A percentile compares a stretch with the other conserved stretches of the same genome.
These are phyloP conservation scores for Lethenteron camtschaticum DNA, from an alignment of 2,113 vertebrate species.

Conservation along the genomic window DNA sequence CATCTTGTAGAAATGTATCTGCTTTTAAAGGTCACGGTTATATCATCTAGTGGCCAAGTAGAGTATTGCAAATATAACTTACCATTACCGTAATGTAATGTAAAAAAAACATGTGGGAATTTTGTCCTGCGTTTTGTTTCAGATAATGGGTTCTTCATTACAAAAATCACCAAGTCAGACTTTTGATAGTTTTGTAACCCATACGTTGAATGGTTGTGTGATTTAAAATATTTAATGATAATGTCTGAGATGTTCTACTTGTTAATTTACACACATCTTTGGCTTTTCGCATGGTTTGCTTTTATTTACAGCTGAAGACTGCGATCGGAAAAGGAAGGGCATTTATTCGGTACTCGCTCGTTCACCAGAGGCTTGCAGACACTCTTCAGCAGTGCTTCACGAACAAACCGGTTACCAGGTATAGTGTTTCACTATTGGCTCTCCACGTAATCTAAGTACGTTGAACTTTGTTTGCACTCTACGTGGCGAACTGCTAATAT, in stretches of 20 bases:
- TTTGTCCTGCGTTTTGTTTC: no score
- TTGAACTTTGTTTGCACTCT: no score
- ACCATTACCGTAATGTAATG: no score
- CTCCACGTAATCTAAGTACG: no score
- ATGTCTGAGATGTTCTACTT: conserved; percentile 6
- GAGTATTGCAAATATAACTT: no score
- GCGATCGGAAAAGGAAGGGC: conserved; percentile 77
- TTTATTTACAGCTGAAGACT: conserved; percentile 43
- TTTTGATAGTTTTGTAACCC: neutral
- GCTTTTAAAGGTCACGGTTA: no score
- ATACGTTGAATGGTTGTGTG: neutral
- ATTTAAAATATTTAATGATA: conserved; percentile 9
- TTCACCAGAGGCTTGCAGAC: conserved; percentile 79
- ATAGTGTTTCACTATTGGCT: neutral
- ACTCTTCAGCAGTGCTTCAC: conserved; percentile 85
- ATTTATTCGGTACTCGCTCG: conserved; percentile 71
- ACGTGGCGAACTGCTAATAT: no score
- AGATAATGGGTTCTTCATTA: no score
- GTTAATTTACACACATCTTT: conserved; percentile 10
- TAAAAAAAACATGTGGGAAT: no score
- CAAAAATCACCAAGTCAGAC: no score
- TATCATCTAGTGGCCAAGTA: no score
- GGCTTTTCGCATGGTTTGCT: conserved; percentile 12
- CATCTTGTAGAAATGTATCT: no score
- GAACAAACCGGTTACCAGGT: conserved; percentile 71